Evolutionary conservation across 2,888 invertebrate genomes (phyloP), one percentile per base, ranked within the genome.

Genomic region (Nephrotoma guestfalica): DNA sequence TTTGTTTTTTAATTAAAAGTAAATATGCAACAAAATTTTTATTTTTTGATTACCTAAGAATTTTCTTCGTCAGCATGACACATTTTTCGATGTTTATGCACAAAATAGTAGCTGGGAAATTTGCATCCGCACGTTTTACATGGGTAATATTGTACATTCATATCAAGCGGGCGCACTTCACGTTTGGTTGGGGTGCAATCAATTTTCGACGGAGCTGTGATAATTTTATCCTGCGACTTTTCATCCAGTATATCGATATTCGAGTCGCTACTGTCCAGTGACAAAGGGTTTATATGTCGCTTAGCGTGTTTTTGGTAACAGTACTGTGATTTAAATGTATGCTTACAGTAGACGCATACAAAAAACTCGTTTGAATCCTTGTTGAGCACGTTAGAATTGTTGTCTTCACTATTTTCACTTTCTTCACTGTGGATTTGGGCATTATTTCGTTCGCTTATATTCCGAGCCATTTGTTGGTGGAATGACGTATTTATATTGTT

Each of bases 81-180:
- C 89, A 95, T 91, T 92, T 97, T 97, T 86, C 97, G 93, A 90
- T 97, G 97, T 90, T 97, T 97, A 90, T 97, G 97, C 41, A 97
- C 97, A 92, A 97, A 97, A 92, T 97, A 97, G 90, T 97, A 97
- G 88, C 97, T 97, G 0, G 97, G 97, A 90, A 97, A 97, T 91
- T 97, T 97, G 89, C 94, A 96, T 30, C 97, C 97, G 91, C 97
- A 97, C 0, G 96, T 97, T 92, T 97, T 97, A 92, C 97, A 97
- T 0, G 97, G 97, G 91, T 97, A 97, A 92, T 97, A 97, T 91
- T 97, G 97, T 0, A 97, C 94, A 89, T 97, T 95, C 91, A 96
- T 94, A 89, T 96, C 95, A 86, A 95, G 90, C 4, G 94, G 92
- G 86, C 94, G 93, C 1, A 95, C 95, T 89, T 95, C 94, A 6